These are phyloP conservation scores for Anastrepha ludens DNA, from an alignment of 1,140 invertebrate species.

Conservation along the genomic window DNA sequence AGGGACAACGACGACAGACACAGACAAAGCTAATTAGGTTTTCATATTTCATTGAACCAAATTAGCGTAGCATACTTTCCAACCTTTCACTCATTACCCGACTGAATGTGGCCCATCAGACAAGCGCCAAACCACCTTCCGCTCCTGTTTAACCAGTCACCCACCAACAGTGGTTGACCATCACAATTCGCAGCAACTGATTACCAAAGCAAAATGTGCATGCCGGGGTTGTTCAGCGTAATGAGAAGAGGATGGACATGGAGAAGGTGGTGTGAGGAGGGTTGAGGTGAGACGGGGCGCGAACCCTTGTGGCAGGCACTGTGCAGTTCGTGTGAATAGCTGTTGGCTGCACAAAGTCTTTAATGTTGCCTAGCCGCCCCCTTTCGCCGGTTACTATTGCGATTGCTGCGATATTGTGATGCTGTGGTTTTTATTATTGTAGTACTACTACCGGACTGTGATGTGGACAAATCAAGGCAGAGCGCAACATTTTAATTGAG, in stretches of 20 bases:
- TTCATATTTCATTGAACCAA: slow-evolving; percentile 53
- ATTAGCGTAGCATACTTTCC: slow-evolving; percentile 47
- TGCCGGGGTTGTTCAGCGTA: slow-evolving; percentile 5
- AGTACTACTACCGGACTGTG: slow-evolving; percentile 8
- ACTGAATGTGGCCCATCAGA: slow-evolving; percentile 21
- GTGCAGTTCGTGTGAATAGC: slow-evolving; percentile 12
- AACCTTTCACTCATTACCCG: slow-evolving; percentile 49
- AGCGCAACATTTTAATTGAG: slow-evolving; percentile 45
- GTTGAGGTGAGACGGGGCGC: not conserved
- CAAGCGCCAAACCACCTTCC: not conserved
- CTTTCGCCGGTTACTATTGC: not conserved
- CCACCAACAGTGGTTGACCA: slow-evolving; percentile 29
- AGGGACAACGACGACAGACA: slow-evolving; percentile 46
- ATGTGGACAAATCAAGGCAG: slow-evolving; percentile 47
- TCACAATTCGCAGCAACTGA: slow-evolving; percentile 44
- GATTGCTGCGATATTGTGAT: not conserved
- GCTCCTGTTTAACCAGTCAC: slow-evolving; percentile 4
- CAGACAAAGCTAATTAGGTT: slow-evolving; percentile 50
- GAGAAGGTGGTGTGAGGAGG: no score
- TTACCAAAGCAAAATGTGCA: not conserved
- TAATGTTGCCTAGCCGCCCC: not conserved
- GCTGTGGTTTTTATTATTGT: not conserved
- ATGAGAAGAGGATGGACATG: not conserved
- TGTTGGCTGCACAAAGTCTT: not conserved
- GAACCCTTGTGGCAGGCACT: not conserved